These are phyloP conservation scores for Ctenoplectra terminalis DNA, from an alignment of 1,140 invertebrate species.

Conservation along the genomic window DNA sequence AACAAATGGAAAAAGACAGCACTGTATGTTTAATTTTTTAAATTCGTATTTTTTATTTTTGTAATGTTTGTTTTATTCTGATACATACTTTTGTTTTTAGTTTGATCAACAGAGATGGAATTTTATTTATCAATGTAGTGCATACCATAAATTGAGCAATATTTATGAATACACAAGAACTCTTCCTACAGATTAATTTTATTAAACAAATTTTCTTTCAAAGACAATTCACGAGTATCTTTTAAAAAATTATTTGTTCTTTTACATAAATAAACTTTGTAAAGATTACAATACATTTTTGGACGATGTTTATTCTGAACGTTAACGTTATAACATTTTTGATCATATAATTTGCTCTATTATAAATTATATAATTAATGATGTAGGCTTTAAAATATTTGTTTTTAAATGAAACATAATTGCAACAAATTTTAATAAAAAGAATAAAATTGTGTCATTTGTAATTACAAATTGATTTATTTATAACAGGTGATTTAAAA, in stretches of 20 bases:
- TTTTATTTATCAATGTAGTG: conserved; percentile 62
- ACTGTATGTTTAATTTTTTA: conserved; percentile 29
- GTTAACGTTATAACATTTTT: conserved; percentile 21
- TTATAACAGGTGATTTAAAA: neutral
- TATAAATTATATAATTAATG: conserved; percentile 9
- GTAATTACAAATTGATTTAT: conserved; percentile 14
- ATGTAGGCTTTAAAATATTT: neutral
- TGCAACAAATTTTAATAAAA: conserved; percentile 4
- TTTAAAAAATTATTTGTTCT: neutral
- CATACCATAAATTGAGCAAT: conserved; percentile 51
- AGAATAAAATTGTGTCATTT: neutral
- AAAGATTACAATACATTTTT: conserved; percentile 12
- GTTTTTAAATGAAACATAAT: neutral
- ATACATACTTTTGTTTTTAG: conserved; percentile 32
- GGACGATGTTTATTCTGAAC: conserved; percentile 19
- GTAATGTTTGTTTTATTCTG: neutral
- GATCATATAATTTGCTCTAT: conserved; percentile 8
- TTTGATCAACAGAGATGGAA: conserved; percentile 57
- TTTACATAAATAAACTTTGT: conserved; percentile 1
- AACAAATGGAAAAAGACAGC: conserved; percentile 29
- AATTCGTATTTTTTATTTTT: conserved; percentile 10
- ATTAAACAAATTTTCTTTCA: neutral
- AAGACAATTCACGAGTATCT: neutral
- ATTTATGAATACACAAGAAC: conserved; percentile 22
- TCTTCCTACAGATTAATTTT: neutral